Base-by-base conservation (phyloP, 2,797 vertebrate species). In the Thamnophis elegans region DNA sequence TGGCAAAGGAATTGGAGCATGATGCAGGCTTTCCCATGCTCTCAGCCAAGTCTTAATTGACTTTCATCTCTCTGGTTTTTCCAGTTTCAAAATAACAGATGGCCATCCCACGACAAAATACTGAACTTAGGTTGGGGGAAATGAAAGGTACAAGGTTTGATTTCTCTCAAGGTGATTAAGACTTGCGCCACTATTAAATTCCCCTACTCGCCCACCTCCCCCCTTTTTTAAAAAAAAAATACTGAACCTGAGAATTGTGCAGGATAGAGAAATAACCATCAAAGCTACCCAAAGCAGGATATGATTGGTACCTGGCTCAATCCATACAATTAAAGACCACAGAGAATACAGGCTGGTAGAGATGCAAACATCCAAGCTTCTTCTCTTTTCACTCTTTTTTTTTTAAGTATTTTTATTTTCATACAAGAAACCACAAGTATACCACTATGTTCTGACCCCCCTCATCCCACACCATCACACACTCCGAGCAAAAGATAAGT, bases 31-130 rank as follows among this genome's bases (percentile, higher is more conserved):
- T 93, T 89, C 60, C 42, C 14, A 7, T 87, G 54, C 16, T 78
- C 54, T 7, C 55, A 87, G 78, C n/a, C 82, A 53, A 87, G 87
- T 11, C 68, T 93, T 91, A 58, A 93, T 91, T 16, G 90, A 42
- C 59, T 54, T 89, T 82, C n/a, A 53, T 86, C 88, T 65, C 6
- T 18, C 0, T n/a, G 4, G 25, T 89, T 91, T 51, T 89, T 91
- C 60, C 89, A 55, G 18, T 0, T 4, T 51, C 56, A 93, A 90
- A 85, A 94, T 85, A 95, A 93, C 47, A 1, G 78, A 28, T 32
- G 62, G 47, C 25, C 92, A 85, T 55, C 13, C 36, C 32, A 26
- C 22, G 65, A 28, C 13, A 22, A 82, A 92, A 91, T 91, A 65
- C 65, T 92, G 89, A 92, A 62, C 0, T 0, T 78, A 8, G 4